Evolutionary conservation across 53 echinoderm and acorn worm species (phyloP), one percentile per base, ranked within the genome.

Genomic region (Apostichopus leukothele): DNA sequence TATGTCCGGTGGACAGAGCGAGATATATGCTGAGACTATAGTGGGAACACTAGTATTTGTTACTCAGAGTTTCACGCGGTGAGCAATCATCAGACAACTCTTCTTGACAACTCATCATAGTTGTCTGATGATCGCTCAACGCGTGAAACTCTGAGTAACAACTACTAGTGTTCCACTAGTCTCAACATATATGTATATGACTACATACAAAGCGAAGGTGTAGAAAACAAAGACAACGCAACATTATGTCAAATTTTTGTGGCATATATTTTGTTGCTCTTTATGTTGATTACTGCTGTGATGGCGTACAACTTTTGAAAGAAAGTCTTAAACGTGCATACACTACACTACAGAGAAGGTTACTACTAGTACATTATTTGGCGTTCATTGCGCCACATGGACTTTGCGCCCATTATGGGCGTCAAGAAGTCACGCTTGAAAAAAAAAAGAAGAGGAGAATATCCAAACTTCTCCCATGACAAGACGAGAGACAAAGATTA

Each of bases 201-300:
- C 3, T 39, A 3, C 2, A 39, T 3, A 39, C 39, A 39, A 39
- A 39, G 39, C 39, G 39, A 39, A 39, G 39, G 39, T 39, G 39
- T 39, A 39, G 74, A 11, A 12, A 18, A 81, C 21, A n/a, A 81
- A 81, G 53, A 81, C 19, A 16, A 51, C 16, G 81, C 19, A n/a
- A 21, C 19, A 54, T 10, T 4, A 54, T 23, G 39, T 81, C 59
- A 54, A 81, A 54, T 81, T 81, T 81, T 80, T 81, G 55, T 59
- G 81, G 81, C 81, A 81, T 81, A 81, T 81, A 81, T 59, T 81
- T 81, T 55, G 81, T 81, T 81, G 81, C 81, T 81, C 81, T 81
- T 81, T 81, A 81, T 81, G 81, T 81, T 81, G 81, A 81, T 81
- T 22, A 81, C 81, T 81, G 81, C 81, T 81, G 81, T 81, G 81